phyloP scores from a whole-genome alignment of 2,113 vertebrate species.

The Zeus faber region DNA sequence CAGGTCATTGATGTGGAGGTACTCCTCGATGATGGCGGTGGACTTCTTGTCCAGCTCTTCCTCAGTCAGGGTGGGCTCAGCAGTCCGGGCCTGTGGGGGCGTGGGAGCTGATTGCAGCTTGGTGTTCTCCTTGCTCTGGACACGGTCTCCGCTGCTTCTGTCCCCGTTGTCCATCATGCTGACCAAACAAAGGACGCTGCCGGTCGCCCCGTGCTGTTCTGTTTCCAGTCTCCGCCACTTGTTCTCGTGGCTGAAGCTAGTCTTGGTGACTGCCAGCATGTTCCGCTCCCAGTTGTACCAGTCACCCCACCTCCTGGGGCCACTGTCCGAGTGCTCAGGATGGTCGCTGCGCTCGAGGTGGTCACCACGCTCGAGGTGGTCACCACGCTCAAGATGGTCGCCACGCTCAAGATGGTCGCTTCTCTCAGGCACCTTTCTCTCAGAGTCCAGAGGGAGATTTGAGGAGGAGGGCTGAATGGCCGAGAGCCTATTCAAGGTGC shows the following conservation, averaged over 20 bases:
- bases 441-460: conserved; percentile 71
- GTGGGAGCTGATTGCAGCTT: conserved; percentile 74
- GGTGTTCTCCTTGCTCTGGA: conserved; percentile 65
- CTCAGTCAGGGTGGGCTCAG: conserved; percentile 78
- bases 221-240: conserved; percentile 84
- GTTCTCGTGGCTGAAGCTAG: conserved; percentile 92
- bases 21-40: conserved; percentile 94
- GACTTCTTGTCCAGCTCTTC: conserved; percentile 95
- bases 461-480: conserved; percentile 87
- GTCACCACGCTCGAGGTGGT: conserved; percentile 86
- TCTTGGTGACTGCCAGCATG: conserved; percentile 80
- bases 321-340: conserved; percentile 72
- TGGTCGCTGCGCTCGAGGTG: no score
- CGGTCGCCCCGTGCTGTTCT: conserved; percentile 77
- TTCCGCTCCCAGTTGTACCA: conserved; percentile 72
- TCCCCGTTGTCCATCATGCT: conserved; percentile 88
- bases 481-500: conserved; percentile 92
- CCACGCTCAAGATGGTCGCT: no score
- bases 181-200: conserved; percentile 83
- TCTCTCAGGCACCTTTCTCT: conserved; percentile 88
- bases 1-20: conserved; percentile 94
- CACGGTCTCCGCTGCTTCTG: conserved; percentile 73
- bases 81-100: conserved; percentile 46
- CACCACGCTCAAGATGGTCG: no score
- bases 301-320: conserved; percentile 70